Percentiles rank a stretch among this genome's conserved stretches.
Conservation (phyloP, 2,113 vertebrate species). For the Euleptes europaea region DNA sequence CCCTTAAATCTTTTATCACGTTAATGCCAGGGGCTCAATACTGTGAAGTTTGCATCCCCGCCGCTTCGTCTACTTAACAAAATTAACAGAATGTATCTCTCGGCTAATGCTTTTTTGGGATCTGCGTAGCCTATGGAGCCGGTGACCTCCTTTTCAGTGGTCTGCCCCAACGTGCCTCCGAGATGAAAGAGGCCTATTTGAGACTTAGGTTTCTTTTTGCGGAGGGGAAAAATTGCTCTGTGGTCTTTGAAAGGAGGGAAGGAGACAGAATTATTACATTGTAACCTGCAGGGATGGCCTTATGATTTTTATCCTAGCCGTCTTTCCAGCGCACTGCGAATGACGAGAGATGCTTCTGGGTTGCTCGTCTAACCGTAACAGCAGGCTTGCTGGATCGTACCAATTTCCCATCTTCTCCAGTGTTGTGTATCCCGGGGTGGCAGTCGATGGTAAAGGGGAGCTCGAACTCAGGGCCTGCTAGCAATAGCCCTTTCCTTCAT, state of each 20-base stretch:
- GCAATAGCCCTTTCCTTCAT: too few relatives aligned
- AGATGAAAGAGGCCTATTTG: background rate
- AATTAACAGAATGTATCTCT: slow-evolving; percentile 9
- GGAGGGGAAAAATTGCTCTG: background rate
- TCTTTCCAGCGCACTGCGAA: too few relatives aligned
- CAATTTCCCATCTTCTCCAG: too few relatives aligned
- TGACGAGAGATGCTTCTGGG: too few relatives aligned
- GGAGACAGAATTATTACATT: background rate
- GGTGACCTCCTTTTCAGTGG: slow-evolving; percentile 38
- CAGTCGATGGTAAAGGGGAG: too few relatives aligned
- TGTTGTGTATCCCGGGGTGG: too few relatives aligned
- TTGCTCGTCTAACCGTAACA: too few relatives aligned
- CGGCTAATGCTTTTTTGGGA: background rate
- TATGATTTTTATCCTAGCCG: too few relatives aligned
- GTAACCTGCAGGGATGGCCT: too few relatives aligned
- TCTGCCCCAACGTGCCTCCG: slow-evolving; percentile 18
- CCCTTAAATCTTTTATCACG: slow-evolving; percentile 26
- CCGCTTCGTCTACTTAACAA: slow-evolving; percentile 8
- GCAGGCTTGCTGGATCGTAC: too few relatives aligned
- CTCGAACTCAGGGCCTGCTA: too few relatives aligned
- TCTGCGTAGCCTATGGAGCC: slow-evolving; percentile 33
- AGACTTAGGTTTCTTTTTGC: background rate
- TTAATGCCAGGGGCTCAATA: slow-evolving; percentile 21
- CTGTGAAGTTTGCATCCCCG: background rate
- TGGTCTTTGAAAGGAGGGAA: background rate